Base-by-base conservation (phyloP, 2,888 invertebrate genomes). In the Drosophila vallismaia region DNA sequence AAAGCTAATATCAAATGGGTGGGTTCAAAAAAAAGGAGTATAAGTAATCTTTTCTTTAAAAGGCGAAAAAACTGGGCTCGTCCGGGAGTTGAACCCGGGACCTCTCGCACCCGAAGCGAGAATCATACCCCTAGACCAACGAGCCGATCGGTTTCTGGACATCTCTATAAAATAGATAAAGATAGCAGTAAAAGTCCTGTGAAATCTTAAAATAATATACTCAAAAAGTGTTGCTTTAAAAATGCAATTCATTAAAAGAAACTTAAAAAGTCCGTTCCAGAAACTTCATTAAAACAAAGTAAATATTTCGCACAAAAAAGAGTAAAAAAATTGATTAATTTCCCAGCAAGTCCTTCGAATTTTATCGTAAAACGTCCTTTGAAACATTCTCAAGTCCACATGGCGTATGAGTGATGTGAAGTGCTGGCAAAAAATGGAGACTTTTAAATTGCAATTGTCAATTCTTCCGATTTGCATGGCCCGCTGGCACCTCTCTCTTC, bases 41-140 rank as follows among this genome's bases (percentile, higher is more conserved):
- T n/a, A 9, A 33, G 3, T 9, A 9, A 33, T 33, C 4, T 26
- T 26, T 26, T 26, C 4, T 4, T 3, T 26, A 33, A 1, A n/a
- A 5, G 1, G 0, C 10, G n/a, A n/a, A n/a, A 36, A 4, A n/a
- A 4, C n/a, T 4, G 71, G 71, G 67, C 67, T 69, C 67, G 67
- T 67, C 67, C 67, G 67, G 67, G 67, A 67, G 33, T 69, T 46
- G 67, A 69, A 90, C 89, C 90, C 89, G 89, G 89, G 89, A 89
- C 90, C 89, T 89, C 90, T 89, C 90, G 90, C 90, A 89, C 90
- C 90, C 89, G 90, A 89, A 89, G 90, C 89, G 90, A 89, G 89
- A 89, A 90, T 90, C 89, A 90, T 90, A 89, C 89, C 89, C 81
- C 89, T 90, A 90, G 89, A 90, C 90, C 89, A 90, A 90, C 90